These are phyloP conservation scores for Chiloscyllium plagiosum DNA, from an alignment of 2,113 vertebrate species.

Conservation along the genomic window DNA sequence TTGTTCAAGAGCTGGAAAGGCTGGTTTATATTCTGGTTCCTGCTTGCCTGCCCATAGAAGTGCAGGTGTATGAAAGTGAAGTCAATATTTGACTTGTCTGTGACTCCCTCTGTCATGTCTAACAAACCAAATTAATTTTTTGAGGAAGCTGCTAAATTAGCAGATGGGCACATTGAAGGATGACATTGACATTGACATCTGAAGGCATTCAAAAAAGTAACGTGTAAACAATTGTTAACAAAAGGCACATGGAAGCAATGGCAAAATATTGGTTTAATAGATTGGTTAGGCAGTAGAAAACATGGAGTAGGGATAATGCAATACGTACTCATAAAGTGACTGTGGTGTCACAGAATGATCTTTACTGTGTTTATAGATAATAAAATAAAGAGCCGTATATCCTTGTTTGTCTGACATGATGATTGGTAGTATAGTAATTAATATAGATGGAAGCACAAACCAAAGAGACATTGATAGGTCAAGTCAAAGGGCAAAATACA, in stretches of 20 bases:
- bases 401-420: not conserved
- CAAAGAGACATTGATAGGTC: not conserved
- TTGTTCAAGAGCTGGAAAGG: not conserved
- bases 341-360: not conserved
- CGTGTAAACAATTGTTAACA: not conserved
- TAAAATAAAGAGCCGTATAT: not conserved
- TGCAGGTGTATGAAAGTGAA: not conserved
- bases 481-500: not conserved
- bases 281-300: not conserved
- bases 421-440: not conserved
- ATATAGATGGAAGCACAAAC: too few species aligned
- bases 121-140: not conserved
- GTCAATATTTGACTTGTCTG: not conserved
- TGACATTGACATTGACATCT: too few species aligned
- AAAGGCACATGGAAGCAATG: not conserved
- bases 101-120: not conserved
- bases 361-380: not conserved
- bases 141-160: not conserved
- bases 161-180: not conserved
- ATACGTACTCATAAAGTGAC: not conserved
- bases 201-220: not conserved
- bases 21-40: not conserved
- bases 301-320: not conserved
- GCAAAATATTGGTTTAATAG: not conserved
- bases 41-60: not conserved